These are phyloP conservation scores for Danio rerio DNA, from an alignment of 2,113 vertebrate species.

Conservation along the genomic window GRCz12tu NC_133184.1:28477501-28478000, in stretches of 20 bases:
- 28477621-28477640: background rate
- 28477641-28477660: background rate
- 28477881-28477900: constrained; percentile 47
- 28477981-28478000: constrained; percentile 18
- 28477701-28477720: background rate
- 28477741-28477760: constrained; percentile 34
- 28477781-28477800: constrained; percentile 54
- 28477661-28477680: constrained; percentile 18
- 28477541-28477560: background rate
- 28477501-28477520: too few relatives aligned
- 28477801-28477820: constrained; percentile 19
- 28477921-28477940: constrained; percentile 11
- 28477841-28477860: constrained; percentile 39
- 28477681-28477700: background rate
- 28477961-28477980: constrained; percentile 33
- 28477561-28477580: background rate
- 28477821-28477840: constrained; percentile 45
- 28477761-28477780: constrained; percentile 38
- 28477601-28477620: background rate
- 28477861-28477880: constrained; percentile 52
- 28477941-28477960: constrained; percentile 15
- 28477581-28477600: background rate
- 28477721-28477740: constrained; percentile 2
- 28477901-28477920: constrained; percentile 36
- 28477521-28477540: too few relatives aligned